These are phyloP conservation scores for Phenganax stokvisi DNA, from an alignment of 92 coral and sea anemone species.

Conservation along the genomic window DNA sequence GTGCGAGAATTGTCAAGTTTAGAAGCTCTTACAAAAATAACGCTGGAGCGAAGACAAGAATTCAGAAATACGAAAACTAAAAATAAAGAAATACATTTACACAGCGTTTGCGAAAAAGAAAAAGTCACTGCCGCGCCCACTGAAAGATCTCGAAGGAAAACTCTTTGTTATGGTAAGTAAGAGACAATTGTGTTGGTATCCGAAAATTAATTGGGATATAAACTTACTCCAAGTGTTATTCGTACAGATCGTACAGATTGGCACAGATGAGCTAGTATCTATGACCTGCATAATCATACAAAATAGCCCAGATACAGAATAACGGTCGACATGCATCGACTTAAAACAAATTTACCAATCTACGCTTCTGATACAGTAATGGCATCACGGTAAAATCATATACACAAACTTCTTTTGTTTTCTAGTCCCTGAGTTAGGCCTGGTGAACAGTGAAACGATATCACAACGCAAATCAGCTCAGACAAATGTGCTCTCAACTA, in stretches of 20 bases:
- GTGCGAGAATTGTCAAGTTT: slow-evolving; percentile 30
- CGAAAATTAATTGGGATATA: not conserved
- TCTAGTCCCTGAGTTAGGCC: slow-evolving; percentile 24
- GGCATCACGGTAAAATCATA: too few relatives aligned
- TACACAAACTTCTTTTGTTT: not conserved
- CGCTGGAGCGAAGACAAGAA: slow-evolving; percentile 35
- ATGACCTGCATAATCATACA: not conserved
- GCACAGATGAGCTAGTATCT: not conserved
- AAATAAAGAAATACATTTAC: slow-evolving; percentile 10
- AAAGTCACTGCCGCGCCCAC: not conserved
- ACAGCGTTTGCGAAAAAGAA: not conserved
- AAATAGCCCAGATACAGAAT: too few relatives aligned
- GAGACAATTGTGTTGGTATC: not conserved
- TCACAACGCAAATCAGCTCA: slow-evolving; percentile 8
- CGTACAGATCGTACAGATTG: not conserved
- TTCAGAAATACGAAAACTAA: slow-evolving; percentile 17
- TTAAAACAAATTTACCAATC: not conserved
- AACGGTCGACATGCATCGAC: too few relatives aligned
- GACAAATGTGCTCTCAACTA: not conserved
- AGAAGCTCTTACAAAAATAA: slow-evolving; percentile 33
- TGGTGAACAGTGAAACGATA: slow-evolving; percentile 1
- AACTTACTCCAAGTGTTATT: not conserved
- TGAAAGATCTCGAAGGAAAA: slow-evolving; percentile 12
- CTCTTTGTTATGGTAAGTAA: slow-evolving; percentile 27
- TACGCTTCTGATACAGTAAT: too few relatives aligned